Evolutionary conservation across 2,113 vertebrate species (phyloP).

Genomic region (Salvelinus alpinus): DNA sequence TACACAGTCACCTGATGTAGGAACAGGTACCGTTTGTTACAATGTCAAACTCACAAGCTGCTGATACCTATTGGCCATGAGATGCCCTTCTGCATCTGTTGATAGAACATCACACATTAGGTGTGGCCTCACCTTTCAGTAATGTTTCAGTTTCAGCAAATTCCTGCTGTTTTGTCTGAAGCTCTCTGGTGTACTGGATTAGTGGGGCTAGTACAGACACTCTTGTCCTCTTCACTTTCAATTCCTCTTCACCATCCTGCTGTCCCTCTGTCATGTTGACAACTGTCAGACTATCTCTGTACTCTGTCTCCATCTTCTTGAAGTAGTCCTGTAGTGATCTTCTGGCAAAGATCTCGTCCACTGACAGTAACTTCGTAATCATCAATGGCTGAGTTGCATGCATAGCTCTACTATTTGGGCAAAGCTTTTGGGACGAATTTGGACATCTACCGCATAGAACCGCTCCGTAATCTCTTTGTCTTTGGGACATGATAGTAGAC

Average conservation of each 20-base stretch:
- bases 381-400: constrained; percentile 35
- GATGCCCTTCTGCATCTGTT: background rate
- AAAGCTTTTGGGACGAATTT: background rate
- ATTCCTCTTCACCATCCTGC: constrained; percentile 42
- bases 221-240: constrained; percentile 55
- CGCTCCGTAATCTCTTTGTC: background rate
- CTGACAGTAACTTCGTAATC: constrained; percentile 51
- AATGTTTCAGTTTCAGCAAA: constrained; percentile 60
- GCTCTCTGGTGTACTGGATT: constrained; percentile 57
- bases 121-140: constrained; percentile 62
- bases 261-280: constrained; percentile 31
- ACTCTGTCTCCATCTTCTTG: constrained; percentile 59
- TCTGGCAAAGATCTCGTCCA: constrained; percentile 68
- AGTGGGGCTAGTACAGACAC: constrained; percentile 62
- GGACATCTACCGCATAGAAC: background rate
- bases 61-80: background rate
- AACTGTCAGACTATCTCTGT: constrained; percentile 51
- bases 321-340: constrained; percentile 66
- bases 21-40: background rate
- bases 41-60: background rate
- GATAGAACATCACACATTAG: background rate
- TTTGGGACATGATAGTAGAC: background rate
- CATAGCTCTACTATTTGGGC: constrained; percentile 33
- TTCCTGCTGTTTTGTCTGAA: constrained; percentile 67
- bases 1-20: background rate